Evolutionary conservation across 2,888 invertebrate genomes (phyloP).

Genomic region (Epirrhoe alternata): DNA sequence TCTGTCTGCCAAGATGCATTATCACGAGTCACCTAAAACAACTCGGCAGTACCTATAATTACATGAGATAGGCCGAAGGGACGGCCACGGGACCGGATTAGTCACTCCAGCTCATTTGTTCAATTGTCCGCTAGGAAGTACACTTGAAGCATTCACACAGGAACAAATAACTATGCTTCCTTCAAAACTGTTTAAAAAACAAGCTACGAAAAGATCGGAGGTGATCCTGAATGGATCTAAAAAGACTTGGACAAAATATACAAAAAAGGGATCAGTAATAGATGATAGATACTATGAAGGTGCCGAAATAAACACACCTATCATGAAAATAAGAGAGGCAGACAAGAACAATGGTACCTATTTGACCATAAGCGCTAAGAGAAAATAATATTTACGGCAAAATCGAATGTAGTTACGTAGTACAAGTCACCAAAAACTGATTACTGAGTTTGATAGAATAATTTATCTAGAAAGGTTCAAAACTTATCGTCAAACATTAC

Average conservation of each 20-base stretch:
- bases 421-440: not conserved
- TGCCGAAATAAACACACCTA: no score
- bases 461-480: not conserved
- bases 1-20: conserved; percentile 34
- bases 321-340: no score
- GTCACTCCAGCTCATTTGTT: conserved; percentile 77
- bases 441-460: not conserved
- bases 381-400: not conserved
- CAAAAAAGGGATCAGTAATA: no score
- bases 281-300: no score
- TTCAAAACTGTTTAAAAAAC: not conserved
- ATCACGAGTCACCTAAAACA: conserved; percentile 10
- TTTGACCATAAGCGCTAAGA: no score
- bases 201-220: not conserved
- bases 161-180: conserved; percentile 28
- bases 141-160: conserved; percentile 68
- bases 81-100: conserved; percentile 75
- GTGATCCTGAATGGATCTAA: not conserved
- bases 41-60: conserved; percentile 10
- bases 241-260: not conserved
- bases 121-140: conserved; percentile 76
- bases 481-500: not conserved
- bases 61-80: conserved; percentile 51
- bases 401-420: not conserved
- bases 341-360: no score